phyloP scores from a whole-genome alignment of 2,113 vertebrate genomes.

The Marmota flaviventris region DNA sequence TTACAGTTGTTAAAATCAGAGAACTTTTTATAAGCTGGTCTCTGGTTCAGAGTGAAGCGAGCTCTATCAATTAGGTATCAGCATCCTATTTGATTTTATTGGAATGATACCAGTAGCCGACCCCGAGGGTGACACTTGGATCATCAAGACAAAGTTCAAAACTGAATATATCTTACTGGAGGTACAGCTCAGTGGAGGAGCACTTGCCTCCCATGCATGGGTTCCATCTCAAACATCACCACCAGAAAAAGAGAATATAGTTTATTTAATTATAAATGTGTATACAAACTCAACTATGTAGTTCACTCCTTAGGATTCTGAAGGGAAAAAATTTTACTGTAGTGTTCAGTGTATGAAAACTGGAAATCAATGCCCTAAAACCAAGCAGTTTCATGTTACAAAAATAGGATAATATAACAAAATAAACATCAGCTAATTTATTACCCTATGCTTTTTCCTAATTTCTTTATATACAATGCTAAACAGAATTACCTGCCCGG shows the following conservation, averaged over 20 bases:
- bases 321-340: constrained; percentile 17
- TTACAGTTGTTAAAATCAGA: constrained; percentile 36
- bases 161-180: not conserved
- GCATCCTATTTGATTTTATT: not conserved
- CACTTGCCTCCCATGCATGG: not conserved
- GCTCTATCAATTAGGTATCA: not conserved
- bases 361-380: not conserved
- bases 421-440: constrained; percentile 16
- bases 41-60: not conserved
- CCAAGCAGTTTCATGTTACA: constrained; percentile 41
- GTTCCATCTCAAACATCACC: not conserved
- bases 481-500: constrained; percentile 27
- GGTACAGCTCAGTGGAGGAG: not conserved
- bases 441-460: not conserved
- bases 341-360: constrained; percentile 11
- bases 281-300: constrained; percentile 23
- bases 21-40: not conserved
- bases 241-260: not conserved
- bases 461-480: not conserved
- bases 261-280: constrained; percentile 20
- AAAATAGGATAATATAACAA: constrained; percentile 22
- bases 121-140: not conserved
- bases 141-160: constrained; percentile 13
- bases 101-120: not conserved
- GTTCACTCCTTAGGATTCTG: constrained; percentile 35